Conservation (phyloP, 1,140 invertebrate genomes). For the Palaemon carinicauda region DNA sequence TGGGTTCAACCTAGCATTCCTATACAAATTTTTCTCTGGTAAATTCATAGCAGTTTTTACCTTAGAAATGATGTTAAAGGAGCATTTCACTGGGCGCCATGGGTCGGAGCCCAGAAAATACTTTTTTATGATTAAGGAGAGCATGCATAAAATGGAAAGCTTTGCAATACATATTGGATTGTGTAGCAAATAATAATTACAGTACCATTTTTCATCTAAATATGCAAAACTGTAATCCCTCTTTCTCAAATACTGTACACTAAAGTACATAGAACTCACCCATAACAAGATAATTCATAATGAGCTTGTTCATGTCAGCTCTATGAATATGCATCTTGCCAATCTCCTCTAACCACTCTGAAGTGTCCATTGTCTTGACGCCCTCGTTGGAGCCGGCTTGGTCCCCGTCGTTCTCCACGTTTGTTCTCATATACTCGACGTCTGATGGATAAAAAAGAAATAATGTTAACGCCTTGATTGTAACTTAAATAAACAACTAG, state of each 20-base stretch:
- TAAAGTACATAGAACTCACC: too few species aligned
- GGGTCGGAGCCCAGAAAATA: too few species aligned
- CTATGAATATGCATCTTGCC: slow-evolving; percentile 85
- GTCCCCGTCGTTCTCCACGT: slow-evolving; percentile 55
- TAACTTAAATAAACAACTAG: too few species aligned
- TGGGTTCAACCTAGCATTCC: too few species aligned
- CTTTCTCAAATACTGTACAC: neutral
- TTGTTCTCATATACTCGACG: slow-evolving; percentile 50
- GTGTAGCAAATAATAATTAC: neutral
- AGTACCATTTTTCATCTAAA: neutral
- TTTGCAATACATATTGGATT: neutral
- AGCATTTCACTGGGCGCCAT: too few species aligned
- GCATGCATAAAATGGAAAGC: too few species aligned
- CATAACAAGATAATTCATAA: slow-evolving; percentile 98
- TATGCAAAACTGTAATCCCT: neutral
- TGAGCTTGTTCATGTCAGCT: slow-evolving; percentile 93
- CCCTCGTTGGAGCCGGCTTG: slow-evolving; percentile 45
- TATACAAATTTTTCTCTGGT: too few species aligned
- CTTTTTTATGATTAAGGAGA: too few species aligned
- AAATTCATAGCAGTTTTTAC: too few species aligned
- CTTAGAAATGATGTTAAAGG: too few species aligned
- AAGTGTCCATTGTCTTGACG: slow-evolving; percentile 50
- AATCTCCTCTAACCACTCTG: slow-evolving; percentile 76
- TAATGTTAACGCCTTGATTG: neutral
- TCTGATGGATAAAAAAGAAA: neutral